Base-by-base conservation (phyloP, 53 echinoderm and acorn worm genomes). In the Mesocentrotus franciscanus region DNA sequence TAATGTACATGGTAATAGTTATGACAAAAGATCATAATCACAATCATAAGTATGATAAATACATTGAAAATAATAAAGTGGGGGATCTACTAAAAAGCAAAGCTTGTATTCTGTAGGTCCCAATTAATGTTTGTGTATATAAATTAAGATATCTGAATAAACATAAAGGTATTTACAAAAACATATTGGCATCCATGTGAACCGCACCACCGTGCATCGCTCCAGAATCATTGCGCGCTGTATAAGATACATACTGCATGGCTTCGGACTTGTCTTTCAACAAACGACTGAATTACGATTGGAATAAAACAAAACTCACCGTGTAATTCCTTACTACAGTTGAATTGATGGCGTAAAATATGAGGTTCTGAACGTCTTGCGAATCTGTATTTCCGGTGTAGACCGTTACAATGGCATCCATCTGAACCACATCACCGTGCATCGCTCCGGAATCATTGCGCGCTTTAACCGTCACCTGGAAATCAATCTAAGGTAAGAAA, bases 251-350 rank as follows among this genome's bases (percentile, higher is more conserved):
- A 6, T 7, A 49, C n/a, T n/a, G n/a, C n/a, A 49, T 49, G 49
- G 49, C 49, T 49, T 49, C 6, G 49, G 49, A 49, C 0, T 5
- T 49, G 49, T 49, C 49, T 49, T 49, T 49, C 49, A 49, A 4
- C 49, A 4, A 49, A 49, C 6, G 2, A 49, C 49, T 49, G 49
- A 49, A 49, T 49, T 49, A 62, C 18, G 62, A 62, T 16, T 9
- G 14, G 62, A 32, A 74, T 74, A 10, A 74, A 74, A 10, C 74
- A 74, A 10, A 10, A 81, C 91, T 74, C 57, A 94, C 95, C 56
- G 95, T 94, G 56, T 94, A 94, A 68, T 94, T 94, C 39, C 85
- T 94, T 24, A 94, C 71, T 13, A 62, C 12, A 35, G 95, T 94
- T 39, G 68, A 24, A 62, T 94, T 94, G 85, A 85, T 94, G 68